These are phyloP conservation scores for Noctua janthe DNA, from an alignment of 2,888 invertebrate genomes.

Conservation along the genomic window DNA sequence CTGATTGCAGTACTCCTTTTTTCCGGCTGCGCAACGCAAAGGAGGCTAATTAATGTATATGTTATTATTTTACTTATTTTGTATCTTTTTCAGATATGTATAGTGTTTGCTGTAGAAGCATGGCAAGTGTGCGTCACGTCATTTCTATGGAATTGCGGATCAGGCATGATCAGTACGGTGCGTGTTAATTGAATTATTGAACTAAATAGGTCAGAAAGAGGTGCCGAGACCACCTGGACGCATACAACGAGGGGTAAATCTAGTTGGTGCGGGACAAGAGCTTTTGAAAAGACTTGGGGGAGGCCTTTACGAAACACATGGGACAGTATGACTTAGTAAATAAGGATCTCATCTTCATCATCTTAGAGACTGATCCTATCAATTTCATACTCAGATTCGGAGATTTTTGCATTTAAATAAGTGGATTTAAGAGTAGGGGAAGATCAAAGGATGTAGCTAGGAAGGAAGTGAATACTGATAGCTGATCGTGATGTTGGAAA, in stretches of 20 bases:
- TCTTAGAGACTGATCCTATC: background rate
- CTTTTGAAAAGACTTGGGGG: background rate
- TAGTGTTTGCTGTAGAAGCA: slow-evolving; percentile 79
- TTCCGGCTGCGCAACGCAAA: background rate
- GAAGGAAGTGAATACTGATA: background rate
- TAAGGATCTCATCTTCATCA: background rate
- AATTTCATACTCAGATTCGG: background rate
- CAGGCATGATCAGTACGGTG: slow-evolving; percentile 87
- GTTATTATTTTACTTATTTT: background rate
- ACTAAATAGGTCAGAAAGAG: background rate
- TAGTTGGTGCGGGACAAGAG: background rate
- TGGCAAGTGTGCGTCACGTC: slow-evolving; percentile 86
- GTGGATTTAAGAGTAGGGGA: background rate
- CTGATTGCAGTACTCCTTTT: background rate
- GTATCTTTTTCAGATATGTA: slow-evolving; percentile 80
- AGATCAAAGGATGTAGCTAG: background rate
- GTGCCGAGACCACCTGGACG: background rate
- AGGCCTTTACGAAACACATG: background rate
- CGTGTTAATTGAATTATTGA: slow-evolving; percentile 63
- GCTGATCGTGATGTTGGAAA: background rate
- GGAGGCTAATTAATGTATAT: background rate
- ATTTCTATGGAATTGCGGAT: slow-evolving; percentile 88
- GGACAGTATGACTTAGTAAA: background rate
- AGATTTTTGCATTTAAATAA: background rate
- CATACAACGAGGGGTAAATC: background rate